These are phyloP conservation scores for Ceryle rudis DNA, from an alignment of 2,797 vertebrate species.

Conservation along the genomic window DNA sequence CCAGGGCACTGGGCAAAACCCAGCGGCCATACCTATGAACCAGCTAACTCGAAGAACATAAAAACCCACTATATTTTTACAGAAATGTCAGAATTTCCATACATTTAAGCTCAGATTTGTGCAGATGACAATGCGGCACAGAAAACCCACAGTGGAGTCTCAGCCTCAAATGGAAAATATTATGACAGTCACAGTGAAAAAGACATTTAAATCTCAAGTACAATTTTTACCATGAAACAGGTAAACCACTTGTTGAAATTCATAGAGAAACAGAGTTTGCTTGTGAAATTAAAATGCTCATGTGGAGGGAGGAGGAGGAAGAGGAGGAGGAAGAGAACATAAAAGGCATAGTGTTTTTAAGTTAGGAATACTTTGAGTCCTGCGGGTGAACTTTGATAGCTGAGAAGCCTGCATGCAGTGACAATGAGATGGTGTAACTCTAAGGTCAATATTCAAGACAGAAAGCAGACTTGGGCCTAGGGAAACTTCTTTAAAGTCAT, in stretches of 20 bases:
- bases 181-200: constrained; percentile 59
- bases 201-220: constrained; percentile 47
- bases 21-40: background rate
- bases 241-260: constrained; percentile 2
- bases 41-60: background rate
- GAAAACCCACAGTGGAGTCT: constrained; percentile 62
- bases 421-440: constrained; percentile 34
- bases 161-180: constrained; percentile 64
- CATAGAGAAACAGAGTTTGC: background rate
- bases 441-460: constrained; percentile 61
- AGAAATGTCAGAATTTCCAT: constrained; percentile 66
- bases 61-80: background rate
- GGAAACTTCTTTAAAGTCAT: constrained; percentile 56
- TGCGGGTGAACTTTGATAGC: constrained; percentile 62
- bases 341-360: constrained; percentile 16
- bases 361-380: constrained; percentile 42
- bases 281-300: constrained; percentile 21
- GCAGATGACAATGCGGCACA: constrained; percentile 44
- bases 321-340: constrained; percentile 8
- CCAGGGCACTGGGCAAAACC: constrained; percentile 57
- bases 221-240: constrained; percentile 55
- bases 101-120: constrained; percentile 35
- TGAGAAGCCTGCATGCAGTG: background rate
- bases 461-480: constrained; percentile 37
- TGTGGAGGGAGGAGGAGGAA: background rate